phyloP scores from a whole-genome alignment of 1,140 invertebrate genomes.

The Nasonia giraulti region DNA sequence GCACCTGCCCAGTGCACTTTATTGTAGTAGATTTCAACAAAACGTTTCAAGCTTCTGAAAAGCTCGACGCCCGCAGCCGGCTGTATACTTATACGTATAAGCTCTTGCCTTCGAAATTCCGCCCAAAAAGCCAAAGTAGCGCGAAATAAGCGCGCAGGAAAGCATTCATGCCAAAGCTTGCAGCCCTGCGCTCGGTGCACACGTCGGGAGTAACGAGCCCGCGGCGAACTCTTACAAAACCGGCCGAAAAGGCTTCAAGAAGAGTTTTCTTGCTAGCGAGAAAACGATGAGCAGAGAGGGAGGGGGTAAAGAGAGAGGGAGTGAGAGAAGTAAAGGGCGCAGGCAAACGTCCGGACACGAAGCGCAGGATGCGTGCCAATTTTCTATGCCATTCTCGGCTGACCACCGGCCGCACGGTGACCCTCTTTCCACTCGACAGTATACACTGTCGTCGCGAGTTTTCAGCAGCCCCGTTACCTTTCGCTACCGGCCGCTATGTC shows the following conservation, averaged over 20 bases:
- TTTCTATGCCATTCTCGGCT: constrained; percentile 54
- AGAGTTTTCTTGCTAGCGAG: background rate
- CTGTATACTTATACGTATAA: no score
- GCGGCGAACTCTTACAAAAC: constrained; percentile 9
- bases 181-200: no score
- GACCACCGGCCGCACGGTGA: constrained; percentile 21
- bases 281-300: background rate
- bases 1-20: no score
- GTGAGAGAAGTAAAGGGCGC: constrained; percentile 12
- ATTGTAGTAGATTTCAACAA: no score
- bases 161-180: background rate
- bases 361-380: constrained; percentile 56
- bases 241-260: background rate
- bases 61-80: no score
- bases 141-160: background rate
- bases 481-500: background rate
- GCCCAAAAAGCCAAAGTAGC: background rate
- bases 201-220: background rate
- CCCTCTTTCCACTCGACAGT: constrained; percentile 14
- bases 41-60: no score
- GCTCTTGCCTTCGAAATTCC: background rate
- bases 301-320: background rate
- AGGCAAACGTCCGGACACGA: constrained; percentile 45
- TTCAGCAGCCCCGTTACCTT: background rate
- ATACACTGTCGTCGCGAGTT: background rate